Evolutionary conservation across 2,888 invertebrate species (phyloP), one percentile per base, ranked within the genome.

Genomic region (Watsonalla cultraria): DNA sequence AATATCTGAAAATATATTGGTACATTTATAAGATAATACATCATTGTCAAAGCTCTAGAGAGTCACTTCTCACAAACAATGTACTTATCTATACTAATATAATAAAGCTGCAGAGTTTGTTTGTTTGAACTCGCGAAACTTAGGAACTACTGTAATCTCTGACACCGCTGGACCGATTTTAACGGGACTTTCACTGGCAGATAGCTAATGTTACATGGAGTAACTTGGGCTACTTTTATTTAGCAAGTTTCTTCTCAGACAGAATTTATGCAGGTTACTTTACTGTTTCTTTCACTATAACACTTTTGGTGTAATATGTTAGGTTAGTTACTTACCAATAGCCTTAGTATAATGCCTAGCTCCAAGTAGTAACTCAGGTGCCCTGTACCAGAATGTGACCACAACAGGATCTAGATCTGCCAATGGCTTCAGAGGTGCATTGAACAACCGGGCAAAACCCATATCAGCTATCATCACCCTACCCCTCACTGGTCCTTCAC

Each of bases 311-410:
- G 5, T 42, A 5, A 24, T 24, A 24, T 24, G 4, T 24, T 2
- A 24, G 45, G 5, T 49, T 61, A 62, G 7, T 6, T 11, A 42
- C 11, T 69, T 91, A 96, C 97, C 97, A 72, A 99, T 99, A 58
- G 98, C 99, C 91, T 99, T 99, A 5, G 99, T 99, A 76, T 99
- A 99, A 93, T 99, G 99, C 56, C 99, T 93, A 37, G 99, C 98
- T 15, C 97, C 99, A 33, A 99, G 91, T 51, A 99, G 86, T 55
- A 99, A 84, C 84, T 99, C 99, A 0, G 99, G 99, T 2, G 99
- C 99, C 76, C 99, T 93, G 85, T 99, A 99, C 99, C 99, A 99
- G 90, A 99, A 99, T 63, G 99, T 99, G 4, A 99, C 99, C 47
- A 99, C 99, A 2, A 99, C 99, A 6, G 99, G 99, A 92, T 99